These are phyloP conservation scores for Lithobates sylvaticus DNA, from an alignment of 2,797 vertebrate genomes.

Conservation along the genomic window DNA sequence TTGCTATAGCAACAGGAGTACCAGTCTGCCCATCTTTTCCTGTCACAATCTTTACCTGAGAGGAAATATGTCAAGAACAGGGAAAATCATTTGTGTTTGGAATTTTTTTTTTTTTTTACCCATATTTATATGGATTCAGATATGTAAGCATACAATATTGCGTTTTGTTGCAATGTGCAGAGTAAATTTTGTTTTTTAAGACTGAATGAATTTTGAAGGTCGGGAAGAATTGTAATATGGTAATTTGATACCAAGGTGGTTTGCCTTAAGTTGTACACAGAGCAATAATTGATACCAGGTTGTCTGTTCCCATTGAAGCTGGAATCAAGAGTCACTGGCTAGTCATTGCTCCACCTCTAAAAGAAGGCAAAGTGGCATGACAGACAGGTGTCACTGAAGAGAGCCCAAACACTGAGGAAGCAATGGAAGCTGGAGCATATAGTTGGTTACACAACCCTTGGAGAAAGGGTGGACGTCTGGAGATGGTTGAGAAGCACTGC, in stretches of 20 bases:
- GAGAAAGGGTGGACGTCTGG: slow-evolving; percentile 61
- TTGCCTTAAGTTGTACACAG: slow-evolving; percentile 12
- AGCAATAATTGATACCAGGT: slow-evolving; percentile 33
- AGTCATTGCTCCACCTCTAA: slow-evolving; percentile 60
- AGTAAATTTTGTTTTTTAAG: not conserved
- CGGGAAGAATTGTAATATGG: slow-evolving; percentile 58
- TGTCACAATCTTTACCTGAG: slow-evolving; percentile 95
- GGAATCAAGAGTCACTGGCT: slow-evolving; percentile 14
- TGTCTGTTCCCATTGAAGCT: slow-evolving; percentile 22
- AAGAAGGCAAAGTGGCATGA: slow-evolving; percentile 72
- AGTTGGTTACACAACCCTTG: slow-evolving; percentile 67
- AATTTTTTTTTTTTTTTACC: slow-evolving; percentile 51
- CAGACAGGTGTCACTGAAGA: slow-evolving; percentile 73
- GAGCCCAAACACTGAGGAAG: slow-evolving; percentile 74
- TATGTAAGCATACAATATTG: slow-evolving; percentile 70
- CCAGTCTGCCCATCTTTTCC: slow-evolving; percentile 97
- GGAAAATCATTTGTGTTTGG: slow-evolving; percentile 74
- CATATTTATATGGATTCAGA: slow-evolving; percentile 54
- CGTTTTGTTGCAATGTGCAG: slow-evolving; percentile 60
- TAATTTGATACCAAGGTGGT: slow-evolving; percentile 24
- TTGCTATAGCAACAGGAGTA: slow-evolving; percentile 97
- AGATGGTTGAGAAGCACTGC: slow-evolving; percentile 69
- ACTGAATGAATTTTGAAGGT: slow-evolving; percentile 62
- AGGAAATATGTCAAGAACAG: slow-evolving; percentile 74
- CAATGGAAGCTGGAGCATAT: slow-evolving; percentile 73